These are phyloP conservation scores for Cynoglossus semilaevis DNA, from an alignment of 2,113 vertebrate species.

Conservation along the genomic window DNA sequence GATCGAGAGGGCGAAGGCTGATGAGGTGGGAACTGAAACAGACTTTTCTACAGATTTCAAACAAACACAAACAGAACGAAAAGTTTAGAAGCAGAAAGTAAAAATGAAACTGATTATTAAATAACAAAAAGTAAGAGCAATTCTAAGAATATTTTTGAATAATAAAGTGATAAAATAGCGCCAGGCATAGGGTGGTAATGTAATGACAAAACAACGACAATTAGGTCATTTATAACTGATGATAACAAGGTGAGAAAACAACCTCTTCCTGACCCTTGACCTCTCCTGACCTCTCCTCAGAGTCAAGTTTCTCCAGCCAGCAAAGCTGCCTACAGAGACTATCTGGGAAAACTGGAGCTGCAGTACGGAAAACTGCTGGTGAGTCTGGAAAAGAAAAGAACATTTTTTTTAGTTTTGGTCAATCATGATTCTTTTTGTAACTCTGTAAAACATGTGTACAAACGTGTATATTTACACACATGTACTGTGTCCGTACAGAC, in stretches of 20 bases:
- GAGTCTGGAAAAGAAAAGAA: constrained; percentile 27
- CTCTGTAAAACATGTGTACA: too few relatives aligned
- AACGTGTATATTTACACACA: background rate
- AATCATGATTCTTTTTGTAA: too few relatives aligned
- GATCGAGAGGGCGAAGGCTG: constrained; percentile 86
- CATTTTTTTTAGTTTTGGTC: background rate
- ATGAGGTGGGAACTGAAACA: constrained; percentile 72
- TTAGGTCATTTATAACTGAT: background rate
- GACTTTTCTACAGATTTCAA: too few relatives aligned
- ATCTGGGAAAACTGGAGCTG: constrained; percentile 86
- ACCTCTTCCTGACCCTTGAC: background rate
- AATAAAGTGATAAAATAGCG: too few relatives aligned
- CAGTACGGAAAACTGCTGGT: constrained; percentile 89
- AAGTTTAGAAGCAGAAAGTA: background rate
- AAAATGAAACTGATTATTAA: too few relatives aligned
- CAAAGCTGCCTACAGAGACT: constrained; percentile 82
- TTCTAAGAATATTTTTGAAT: background rate
- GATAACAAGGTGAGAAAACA: background rate
- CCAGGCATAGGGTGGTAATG: too few relatives aligned
- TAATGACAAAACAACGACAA: too few relatives aligned
- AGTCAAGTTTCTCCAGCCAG: constrained; percentile 81
- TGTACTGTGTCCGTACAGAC: constrained; percentile 66
- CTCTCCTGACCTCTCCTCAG: constrained; percentile 60
- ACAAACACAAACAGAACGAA: background rate
- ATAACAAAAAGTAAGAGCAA: background rate